Evolutionary conservation across 2,888 invertebrate genomes (phyloP), one percentile per base, ranked within the genome.

Genomic region (Hypomecis atomaria): DNA sequence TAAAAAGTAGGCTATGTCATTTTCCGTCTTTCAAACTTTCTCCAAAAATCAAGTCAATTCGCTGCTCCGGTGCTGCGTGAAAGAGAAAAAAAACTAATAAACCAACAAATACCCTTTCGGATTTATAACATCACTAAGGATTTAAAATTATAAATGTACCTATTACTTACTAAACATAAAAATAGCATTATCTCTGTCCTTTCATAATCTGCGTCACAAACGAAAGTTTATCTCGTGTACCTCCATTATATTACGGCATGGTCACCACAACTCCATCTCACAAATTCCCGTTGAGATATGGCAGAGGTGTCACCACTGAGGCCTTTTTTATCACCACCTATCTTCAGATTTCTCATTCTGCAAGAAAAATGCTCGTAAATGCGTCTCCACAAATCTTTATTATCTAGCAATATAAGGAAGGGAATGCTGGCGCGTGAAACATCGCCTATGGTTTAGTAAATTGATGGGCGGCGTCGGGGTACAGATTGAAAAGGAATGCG

Each of bases 251-350:
- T 64, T 50, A 59, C 42, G 59, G 40, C 55, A 56, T 64, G 64
- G 64, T 64, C 64, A 56, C 55, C 59, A 8, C 53, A 50, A 61
- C 62, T 52, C 66, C 62, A 59, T 48, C 59, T 57, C 62, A 71
- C 72, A 71, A 73, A 74, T 69, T 70, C 73, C 67, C 66, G 64
- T 67, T 75, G 76, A 78, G 71, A 71, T 75, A 76, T 70, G 64
- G 66, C 65, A 57, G 69, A 38, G 55, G 63, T 69, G 71, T 59
- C 70, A 59, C 62, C 64, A 50, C 59, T 70, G 65, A 69, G 67
- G 66, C 69, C 68, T 59, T 71, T 76, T 77, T 76, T 76, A 76
- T 78, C 76, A 71, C 70, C 65, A 62, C 64, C 65, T 69, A 70
- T 71, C 69, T 57, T 60, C 63, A 71, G 72, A 77, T 78, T 75